Percentiles rank a stretch among this genome's conserved stretches.
These are phyloP conservation scores for Holothuria scabra DNA, from an alignment of 53 echinoderm and acorn worm genomes.

Conservation along the genomic window DNA sequence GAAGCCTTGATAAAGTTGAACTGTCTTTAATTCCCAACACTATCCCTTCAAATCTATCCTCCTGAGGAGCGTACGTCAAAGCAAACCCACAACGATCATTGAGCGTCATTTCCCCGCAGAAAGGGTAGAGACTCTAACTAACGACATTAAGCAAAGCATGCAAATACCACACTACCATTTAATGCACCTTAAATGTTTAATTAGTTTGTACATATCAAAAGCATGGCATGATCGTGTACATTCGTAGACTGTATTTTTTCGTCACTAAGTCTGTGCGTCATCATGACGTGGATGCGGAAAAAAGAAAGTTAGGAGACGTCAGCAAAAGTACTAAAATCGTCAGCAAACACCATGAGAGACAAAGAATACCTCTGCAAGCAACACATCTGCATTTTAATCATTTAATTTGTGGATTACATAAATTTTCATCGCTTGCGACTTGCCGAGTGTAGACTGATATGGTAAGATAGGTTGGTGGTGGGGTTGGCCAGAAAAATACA, in stretches of 20 bases:
- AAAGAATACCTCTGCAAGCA: background rate
- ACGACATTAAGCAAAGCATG: constrained; percentile 14
- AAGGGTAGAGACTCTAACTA: background rate
- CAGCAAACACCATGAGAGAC: constrained; percentile 12
- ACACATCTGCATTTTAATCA: constrained; percentile 27
- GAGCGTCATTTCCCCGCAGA: background rate
- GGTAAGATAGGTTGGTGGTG: too few relatives aligned
- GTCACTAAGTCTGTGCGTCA: constrained; percentile 18
- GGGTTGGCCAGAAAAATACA: too few relatives aligned
- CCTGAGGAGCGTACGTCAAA: too few relatives aligned
- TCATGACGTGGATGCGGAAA: constrained; percentile 37
- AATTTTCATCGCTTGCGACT: too few relatives aligned
- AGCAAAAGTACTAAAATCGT: constrained; percentile 33
- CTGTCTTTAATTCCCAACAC: too few relatives aligned
- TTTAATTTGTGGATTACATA: constrained; percentile 25
- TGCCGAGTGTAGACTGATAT: too few relatives aligned
- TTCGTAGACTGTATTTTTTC: constrained; percentile 7
- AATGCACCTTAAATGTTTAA: constrained; percentile 42
- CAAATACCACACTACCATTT: constrained; percentile 19
- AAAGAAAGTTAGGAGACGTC: constrained; percentile 6
- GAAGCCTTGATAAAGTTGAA: too few relatives aligned
- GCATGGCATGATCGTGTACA: constrained; percentile 25
- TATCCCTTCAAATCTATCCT: too few relatives aligned
- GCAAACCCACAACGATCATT: too few relatives aligned
- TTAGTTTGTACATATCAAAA: constrained; percentile 43